phyloP scores from a whole-genome alignment of 2,113 vertebrate genomes.

The Phyllostomus discolor region DNA sequence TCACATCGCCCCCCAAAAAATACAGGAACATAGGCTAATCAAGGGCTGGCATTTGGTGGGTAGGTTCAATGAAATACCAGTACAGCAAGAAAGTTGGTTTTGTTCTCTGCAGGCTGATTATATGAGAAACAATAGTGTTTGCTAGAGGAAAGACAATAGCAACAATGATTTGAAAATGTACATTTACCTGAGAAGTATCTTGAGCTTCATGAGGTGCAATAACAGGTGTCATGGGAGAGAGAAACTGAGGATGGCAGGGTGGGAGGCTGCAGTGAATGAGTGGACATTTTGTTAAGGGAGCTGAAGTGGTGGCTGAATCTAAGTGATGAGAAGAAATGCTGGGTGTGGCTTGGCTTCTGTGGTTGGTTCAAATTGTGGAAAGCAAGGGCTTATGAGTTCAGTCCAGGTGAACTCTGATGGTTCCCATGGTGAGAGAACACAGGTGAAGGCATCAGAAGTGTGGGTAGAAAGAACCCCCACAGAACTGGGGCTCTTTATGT shows the following conservation, averaged over 20 bases:
- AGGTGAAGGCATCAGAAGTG: neutral
- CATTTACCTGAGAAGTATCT: fast-evolving
- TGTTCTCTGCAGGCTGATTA: neutral
- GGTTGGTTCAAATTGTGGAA: neutral
- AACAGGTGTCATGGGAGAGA: fast-evolving
- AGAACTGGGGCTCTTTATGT: no score
- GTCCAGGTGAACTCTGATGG: fast-evolving
- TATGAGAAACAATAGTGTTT: neutral
- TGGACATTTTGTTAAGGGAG: neutral
- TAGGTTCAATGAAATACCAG: neutral
- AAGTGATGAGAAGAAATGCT: no score
- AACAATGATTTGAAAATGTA: neutral
- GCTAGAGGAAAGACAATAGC: neutral
- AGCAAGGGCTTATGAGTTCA: no score
- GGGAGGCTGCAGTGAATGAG: neutral
- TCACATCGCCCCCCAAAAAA: neutral
- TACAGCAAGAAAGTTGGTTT: fast-evolving
- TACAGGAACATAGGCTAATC: neutral
- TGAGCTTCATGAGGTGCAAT: neutral
- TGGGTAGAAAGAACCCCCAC: fast-evolving
- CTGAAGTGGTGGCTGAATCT: no score
- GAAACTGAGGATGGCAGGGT: neutral
- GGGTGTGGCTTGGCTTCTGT: neutral
- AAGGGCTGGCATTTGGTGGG: neutral
- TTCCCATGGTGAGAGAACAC: fast-evolving